Evolutionary conservation across 2,113 vertebrate genomes (phyloP).

Genomic region (Lophura nycthemera): DNA sequence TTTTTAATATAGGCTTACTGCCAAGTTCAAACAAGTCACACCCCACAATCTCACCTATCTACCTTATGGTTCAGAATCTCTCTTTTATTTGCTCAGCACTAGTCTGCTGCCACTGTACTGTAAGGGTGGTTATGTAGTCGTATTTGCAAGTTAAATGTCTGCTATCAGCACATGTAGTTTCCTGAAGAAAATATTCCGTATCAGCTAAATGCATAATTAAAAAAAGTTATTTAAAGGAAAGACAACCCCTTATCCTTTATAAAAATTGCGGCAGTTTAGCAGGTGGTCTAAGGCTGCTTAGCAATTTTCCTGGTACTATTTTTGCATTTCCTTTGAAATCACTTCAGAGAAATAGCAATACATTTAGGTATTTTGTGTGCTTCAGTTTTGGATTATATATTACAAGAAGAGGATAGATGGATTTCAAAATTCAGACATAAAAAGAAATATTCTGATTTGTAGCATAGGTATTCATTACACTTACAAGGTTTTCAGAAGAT

Average conservation of each 20-base stretch:
- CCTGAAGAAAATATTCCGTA: not conserved
- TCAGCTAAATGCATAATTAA: not conserved
- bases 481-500: not conserved
- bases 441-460: not conserved
- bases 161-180: not conserved
- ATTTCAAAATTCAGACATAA: not conserved
- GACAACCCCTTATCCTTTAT: not conserved
- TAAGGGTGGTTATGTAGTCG: not conserved
- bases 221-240: conserved; percentile 14
- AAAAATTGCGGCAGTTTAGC: not conserved
- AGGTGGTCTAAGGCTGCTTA: conserved; percentile 16
- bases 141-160: not conserved
- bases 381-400: not conserved
- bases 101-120: fast-evolving
- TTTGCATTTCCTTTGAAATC: conserved; percentile 39
- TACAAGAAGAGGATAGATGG: not conserved
- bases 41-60: not conserved
- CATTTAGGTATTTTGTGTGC: not conserved
- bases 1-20: not conserved
- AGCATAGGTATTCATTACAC: not conserved
- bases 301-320: conserved; percentile 20
- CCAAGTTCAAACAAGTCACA: not conserved
- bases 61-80: not conserved
- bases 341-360: not conserved
- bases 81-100: not conserved